Evolutionary conservation across 92 coral and sea anemone species (phyloP).

Genomic region (Galaxea fascicularis): DNA sequence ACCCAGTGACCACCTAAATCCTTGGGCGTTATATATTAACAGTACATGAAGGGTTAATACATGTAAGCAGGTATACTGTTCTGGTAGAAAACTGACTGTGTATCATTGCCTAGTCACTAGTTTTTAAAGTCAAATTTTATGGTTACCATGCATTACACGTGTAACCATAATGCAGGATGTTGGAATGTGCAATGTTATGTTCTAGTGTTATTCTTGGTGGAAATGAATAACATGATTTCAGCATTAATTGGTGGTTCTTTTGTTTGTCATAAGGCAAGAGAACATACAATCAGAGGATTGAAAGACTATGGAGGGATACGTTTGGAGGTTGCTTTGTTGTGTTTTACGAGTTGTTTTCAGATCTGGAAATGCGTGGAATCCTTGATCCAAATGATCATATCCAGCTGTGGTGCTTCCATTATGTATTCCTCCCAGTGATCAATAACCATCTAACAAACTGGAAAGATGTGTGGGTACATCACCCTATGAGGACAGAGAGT

Average conservation of each 20-base stretch:
- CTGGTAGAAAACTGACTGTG: slow-evolving; percentile 1
- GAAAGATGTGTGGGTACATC: slow-evolving; percentile 39
- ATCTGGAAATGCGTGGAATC: slow-evolving; percentile 36
- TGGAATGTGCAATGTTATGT: slow-evolving; percentile 6
- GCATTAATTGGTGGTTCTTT: neutral
- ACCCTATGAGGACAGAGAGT: slow-evolving; percentile 46
- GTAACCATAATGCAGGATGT: slow-evolving; percentile 22
- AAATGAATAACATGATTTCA: neutral
- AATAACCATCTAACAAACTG: slow-evolving; percentile 36
- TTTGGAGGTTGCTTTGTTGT: slow-evolving; percentile 54
- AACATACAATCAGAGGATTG: too few species aligned
- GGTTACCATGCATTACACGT: neutral
- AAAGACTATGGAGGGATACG: slow-evolving; percentile 70
- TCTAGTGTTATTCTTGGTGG: neutral
- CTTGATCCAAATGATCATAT: slow-evolving; percentile 40
- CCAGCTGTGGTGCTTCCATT: slow-evolving; percentile 64
- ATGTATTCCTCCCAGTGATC: slow-evolving; percentile 40
- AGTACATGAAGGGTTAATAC: slow-evolving; percentile 3
- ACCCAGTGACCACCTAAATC: neutral
- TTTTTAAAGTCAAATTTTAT: neutral
- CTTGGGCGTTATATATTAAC: slow-evolving; percentile 1
- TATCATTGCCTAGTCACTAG: neutral
- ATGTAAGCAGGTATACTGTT: neutral
- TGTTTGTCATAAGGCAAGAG: slow-evolving; percentile 11
- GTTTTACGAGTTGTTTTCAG: slow-evolving; percentile 57